Evolutionary conservation across 2,113 vertebrate genomes (phyloP).

Genomic region (Saguinus imperator): DNA sequence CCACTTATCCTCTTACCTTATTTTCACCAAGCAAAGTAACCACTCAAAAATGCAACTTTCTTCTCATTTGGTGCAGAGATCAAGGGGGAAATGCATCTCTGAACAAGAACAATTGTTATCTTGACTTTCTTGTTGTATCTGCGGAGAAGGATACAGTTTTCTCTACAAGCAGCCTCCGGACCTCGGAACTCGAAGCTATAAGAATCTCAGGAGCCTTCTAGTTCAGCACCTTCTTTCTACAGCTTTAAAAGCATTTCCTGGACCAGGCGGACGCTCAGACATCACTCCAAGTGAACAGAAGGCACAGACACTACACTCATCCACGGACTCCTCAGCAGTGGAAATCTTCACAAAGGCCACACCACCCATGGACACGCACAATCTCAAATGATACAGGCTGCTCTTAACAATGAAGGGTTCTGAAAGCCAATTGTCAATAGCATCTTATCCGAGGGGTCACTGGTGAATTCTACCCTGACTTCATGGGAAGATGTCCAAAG

Average conservation of each 20-base stretch:
- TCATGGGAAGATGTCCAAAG: neutral
- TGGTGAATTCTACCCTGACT: neutral
- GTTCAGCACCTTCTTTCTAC: neutral
- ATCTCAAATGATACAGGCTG: neutral
- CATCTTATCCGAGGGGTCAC: rapidly evolving
- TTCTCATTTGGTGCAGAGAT: neutral
- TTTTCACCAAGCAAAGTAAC: conserved; percentile 12
- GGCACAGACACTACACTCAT: rapidly evolving
- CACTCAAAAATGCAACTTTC: neutral
- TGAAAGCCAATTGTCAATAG: no score
- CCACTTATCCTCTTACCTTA: neutral
- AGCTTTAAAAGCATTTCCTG: neutral
- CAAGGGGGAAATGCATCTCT: neutral
- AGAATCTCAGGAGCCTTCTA: neutral
- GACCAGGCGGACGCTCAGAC: neutral
- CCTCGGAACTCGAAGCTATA: rapidly evolving
- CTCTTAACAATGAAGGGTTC: neutral
- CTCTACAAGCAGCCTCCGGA: neutral
- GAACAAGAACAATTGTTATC: neutral
- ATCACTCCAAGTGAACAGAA: neutral
- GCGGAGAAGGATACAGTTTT: no score
- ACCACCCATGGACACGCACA: rapidly evolving
- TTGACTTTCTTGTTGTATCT: neutral
- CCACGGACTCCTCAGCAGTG: rapidly evolving
- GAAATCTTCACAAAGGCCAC: rapidly evolving